Conservation (phyloP, 1,140 invertebrate genomes). For the Colletes latitarsis region DNA sequence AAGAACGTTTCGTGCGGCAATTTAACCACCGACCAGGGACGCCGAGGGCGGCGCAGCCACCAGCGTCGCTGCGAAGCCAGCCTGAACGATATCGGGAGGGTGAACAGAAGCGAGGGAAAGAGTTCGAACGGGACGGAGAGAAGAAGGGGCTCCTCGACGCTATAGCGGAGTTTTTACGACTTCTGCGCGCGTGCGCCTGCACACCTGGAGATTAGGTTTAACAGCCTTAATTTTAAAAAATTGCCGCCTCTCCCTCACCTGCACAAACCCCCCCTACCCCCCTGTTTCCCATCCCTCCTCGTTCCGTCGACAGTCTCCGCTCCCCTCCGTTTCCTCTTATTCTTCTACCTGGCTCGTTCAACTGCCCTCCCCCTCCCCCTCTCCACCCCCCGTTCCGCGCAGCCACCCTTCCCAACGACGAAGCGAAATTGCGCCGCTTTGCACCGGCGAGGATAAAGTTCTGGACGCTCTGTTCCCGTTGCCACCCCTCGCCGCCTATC, state of each 20-base stretch:
- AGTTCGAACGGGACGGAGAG: constrained; percentile 27
- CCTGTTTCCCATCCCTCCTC: too few relatives aligned
- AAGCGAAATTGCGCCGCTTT: constrained; percentile 68
- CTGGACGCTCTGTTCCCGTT: constrained; percentile 34
- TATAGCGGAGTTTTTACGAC: constrained; percentile 67
- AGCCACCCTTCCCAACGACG: constrained; percentile 20
- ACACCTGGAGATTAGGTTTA: constrained; percentile 75
- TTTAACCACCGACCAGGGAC: constrained; percentile 62
- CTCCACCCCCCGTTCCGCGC: background rate
- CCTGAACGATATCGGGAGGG: constrained; percentile 29
- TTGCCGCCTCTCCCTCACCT: constrained; percentile 58
- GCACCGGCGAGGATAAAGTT: constrained; percentile 62
- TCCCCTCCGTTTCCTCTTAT: constrained; percentile 17
- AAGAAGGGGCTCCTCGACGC: background rate
- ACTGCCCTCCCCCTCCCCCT: background rate
- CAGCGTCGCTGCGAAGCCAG: constrained; percentile 48
- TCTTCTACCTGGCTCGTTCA: constrained; percentile 43
- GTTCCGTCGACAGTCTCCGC: constrained; percentile 9
- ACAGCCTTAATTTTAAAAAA: constrained; percentile 79
- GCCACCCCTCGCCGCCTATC: constrained; percentile 6
- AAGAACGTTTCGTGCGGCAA: constrained; percentile 71
- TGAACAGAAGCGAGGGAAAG: constrained; percentile 25
- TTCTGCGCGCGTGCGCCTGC: constrained; percentile 60
- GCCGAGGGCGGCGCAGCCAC: constrained; percentile 48
- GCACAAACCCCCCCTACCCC: too few relatives aligned